phyloP scores from a whole-genome alignment of 2,113 vertebrate species.

The Labrus mixtus region DNA sequence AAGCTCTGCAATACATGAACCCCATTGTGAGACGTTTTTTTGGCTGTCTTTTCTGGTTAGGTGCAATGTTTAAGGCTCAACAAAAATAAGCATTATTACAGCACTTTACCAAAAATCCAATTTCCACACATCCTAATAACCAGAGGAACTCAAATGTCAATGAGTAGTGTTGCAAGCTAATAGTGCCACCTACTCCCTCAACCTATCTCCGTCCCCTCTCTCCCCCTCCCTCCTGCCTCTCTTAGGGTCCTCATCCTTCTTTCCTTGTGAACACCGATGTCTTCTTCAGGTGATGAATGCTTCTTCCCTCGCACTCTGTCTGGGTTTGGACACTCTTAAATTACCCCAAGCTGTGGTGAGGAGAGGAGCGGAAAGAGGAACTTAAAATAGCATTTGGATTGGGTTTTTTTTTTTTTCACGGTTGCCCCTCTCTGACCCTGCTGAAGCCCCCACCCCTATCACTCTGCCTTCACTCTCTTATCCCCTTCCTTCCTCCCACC shows the following conservation, averaged over 20 bases:
- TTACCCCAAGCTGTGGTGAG: constrained; percentile 71
- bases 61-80: not conserved
- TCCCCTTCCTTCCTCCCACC: constrained; percentile 40
- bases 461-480: constrained; percentile 42
- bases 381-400: constrained; percentile 79
- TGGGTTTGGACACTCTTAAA: constrained; percentile 78
- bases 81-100: too few relatives aligned
- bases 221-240: constrained; percentile 29
- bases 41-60: not conserved
- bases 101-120: too few relatives aligned
- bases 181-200: constrained; percentile 12
- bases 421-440: constrained; percentile 57
- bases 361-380: constrained; percentile 64
- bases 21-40: not conserved
- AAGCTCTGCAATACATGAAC: not conserved
- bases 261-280: constrained; percentile 72
- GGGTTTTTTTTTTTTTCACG: constrained; percentile 62
- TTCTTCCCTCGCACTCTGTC: constrained; percentile 62
- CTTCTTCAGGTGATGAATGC: constrained; percentile 80
- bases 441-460: constrained; percentile 38
- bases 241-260: constrained; percentile 59
- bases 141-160: not conserved
- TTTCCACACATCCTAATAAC: not conserved
- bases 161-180: constrained; percentile 19
- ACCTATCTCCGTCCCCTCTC: constrained; percentile 1